A percentile compares a stretch with the other conserved stretches of the same genome.
These are phyloP conservation scores for Sylvilagus bachmani DNA, from an alignment of 2,113 vertebrate species.

Conservation along the genomic window DNA sequence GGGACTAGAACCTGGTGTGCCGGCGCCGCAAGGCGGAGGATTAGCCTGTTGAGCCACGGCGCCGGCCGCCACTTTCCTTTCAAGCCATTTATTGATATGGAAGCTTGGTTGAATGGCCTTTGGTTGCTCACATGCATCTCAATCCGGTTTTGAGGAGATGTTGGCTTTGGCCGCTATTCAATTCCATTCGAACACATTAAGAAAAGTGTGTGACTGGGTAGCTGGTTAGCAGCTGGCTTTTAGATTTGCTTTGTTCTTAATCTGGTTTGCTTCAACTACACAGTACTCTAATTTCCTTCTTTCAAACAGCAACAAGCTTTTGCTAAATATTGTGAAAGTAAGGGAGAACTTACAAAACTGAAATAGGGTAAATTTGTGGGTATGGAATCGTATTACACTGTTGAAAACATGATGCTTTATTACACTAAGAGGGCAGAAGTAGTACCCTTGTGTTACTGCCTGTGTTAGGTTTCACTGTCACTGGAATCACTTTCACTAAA, in stretches of 20 bases:
- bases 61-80: background rate
- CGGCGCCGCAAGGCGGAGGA: no score
- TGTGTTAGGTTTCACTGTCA: background rate
- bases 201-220: background rate
- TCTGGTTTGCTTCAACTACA: background rate
- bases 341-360: background rate
- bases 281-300: constrained; percentile 44
- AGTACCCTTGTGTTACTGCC: background rate
- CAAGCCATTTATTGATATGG: constrained; percentile 45
- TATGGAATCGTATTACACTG: background rate
- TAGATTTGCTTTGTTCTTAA: constrained; percentile 32
- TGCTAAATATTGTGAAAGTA: constrained; percentile 26
- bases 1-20: no score
- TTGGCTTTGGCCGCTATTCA: constrained; percentile 50
- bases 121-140: constrained; percentile 30
- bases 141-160: constrained; percentile 63
- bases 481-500: background rate
- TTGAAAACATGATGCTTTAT: constrained; percentile 41
- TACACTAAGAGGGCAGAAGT: background rate
- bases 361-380: background rate
- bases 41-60: no score
- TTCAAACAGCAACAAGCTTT: constrained; percentile 1
- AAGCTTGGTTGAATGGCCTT: constrained; percentile 23
- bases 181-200: constrained; percentile 40
- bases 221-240: constrained; percentile 18